Percentiles rank a stretch among this genome's conserved stretches.
These are phyloP conservation scores for Napeogenes inachia DNA, from an alignment of 2,888 invertebrate genomes.

Conservation along the genomic window DNA sequence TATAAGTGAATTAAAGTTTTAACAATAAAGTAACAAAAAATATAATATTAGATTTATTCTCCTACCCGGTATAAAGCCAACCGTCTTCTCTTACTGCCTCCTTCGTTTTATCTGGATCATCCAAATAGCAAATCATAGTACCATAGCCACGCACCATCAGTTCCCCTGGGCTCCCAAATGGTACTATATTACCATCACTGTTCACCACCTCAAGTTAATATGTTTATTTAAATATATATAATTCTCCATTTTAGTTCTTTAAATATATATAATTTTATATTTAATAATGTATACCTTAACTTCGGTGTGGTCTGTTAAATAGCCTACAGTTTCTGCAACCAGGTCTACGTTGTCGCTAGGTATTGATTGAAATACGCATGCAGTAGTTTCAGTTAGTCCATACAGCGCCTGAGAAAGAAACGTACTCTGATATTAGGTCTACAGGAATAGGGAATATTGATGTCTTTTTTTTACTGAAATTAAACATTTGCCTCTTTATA, in stretches of 20 bases:
- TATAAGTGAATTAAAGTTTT: too few species aligned
- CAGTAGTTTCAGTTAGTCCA: slow-evolving; percentile 81
- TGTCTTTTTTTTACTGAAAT: too few species aligned
- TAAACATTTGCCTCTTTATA: too few species aligned
- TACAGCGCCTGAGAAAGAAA: slow-evolving; percentile 72
- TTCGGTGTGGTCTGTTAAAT: slow-evolving; percentile 78
- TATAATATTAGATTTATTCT: neutral
- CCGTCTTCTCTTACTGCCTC: slow-evolving; percentile 81
- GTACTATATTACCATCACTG: slow-evolving; percentile 79
- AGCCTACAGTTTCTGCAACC: slow-evolving; percentile 78
- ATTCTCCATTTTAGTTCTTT: neutral
- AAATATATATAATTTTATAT: neutral
- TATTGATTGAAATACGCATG: slow-evolving; percentile 75
- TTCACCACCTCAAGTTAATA: slow-evolving; percentile 78
- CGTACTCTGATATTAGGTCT: too few species aligned
- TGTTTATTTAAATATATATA: neutral
- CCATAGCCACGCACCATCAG: slow-evolving; percentile 84
- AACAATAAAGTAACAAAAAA: too few species aligned
- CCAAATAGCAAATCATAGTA: slow-evolving; percentile 90
- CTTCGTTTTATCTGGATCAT: slow-evolving; percentile 84
- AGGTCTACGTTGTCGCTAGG: slow-evolving; percentile 69
- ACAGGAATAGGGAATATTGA: too few species aligned
- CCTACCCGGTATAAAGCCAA: slow-evolving; percentile 89
- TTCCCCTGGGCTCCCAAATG: slow-evolving; percentile 85
- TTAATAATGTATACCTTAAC: slow-evolving; percentile 63